A percentile compares a stretch with the other conserved stretches of the same genome.
These are phyloP conservation scores for Parapsyche elsis DNA, from an alignment of 1,140 invertebrate genomes.

Conservation along the genomic window DNA sequence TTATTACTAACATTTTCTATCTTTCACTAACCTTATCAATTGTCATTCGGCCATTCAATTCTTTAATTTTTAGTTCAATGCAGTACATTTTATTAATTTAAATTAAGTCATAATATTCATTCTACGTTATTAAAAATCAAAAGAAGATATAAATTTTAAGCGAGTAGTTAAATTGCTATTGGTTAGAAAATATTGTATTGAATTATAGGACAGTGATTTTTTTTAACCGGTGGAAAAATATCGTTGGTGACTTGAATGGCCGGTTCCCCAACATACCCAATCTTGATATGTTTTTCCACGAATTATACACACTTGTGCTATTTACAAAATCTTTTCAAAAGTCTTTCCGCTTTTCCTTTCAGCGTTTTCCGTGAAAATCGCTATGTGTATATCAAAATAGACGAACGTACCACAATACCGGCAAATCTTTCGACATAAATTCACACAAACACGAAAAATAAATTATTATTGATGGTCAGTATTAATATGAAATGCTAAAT, in stretches of 20 bases:
- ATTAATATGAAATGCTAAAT: no score
- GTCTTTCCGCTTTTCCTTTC: conserved; percentile 16
- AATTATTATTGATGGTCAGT: conserved; percentile 5
- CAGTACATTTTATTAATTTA: no score
- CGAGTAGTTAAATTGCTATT: no score
- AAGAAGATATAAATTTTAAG: no score
- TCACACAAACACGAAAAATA: neutral
- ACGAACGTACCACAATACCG: neutral
- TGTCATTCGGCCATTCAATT: neutral
- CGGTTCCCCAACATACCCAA: neutral
- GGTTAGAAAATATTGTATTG: no score
- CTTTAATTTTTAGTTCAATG: neutral
- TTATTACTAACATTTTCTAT: conserved; percentile 30
- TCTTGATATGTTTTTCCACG: neutral
- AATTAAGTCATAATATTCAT: no score
- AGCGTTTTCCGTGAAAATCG: neutral
- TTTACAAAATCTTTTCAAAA: conserved; percentile 27
- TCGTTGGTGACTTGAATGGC: neutral
- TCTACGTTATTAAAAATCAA: no score
- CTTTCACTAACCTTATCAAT: neutral
- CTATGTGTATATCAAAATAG: neutral
- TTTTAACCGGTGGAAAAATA: no score
- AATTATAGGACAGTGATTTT: no score
- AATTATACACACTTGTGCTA: neutral
- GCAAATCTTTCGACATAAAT: neutral